Evolutionary conservation across 2,888 invertebrate genomes (phyloP).

Genomic region (Drosophila birchii): DNA sequence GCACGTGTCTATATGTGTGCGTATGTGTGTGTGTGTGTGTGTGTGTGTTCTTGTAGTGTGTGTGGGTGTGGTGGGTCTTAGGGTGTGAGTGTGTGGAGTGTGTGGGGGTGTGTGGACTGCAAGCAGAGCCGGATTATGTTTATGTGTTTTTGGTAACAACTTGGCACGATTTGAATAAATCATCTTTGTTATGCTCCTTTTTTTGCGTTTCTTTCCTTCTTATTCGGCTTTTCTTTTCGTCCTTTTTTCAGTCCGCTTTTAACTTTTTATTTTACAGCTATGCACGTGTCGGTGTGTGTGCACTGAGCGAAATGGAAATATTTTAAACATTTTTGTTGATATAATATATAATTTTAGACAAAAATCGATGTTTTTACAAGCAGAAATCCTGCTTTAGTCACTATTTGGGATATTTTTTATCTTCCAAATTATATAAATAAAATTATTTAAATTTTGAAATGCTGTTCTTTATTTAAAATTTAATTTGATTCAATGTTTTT

Average conservation of each 20-base stretch:
- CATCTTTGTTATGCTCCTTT: conserved; percentile 37
- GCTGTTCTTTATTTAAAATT: background rate
- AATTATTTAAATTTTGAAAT: background rate
- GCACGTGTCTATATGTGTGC: conserved; percentile 23
- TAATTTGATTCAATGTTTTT: background rate
- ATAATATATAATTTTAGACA: background rate
- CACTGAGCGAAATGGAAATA: conserved; percentile 23
- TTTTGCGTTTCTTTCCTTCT: conserved; percentile 6
- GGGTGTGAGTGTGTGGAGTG: background rate
- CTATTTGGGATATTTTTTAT: background rate
- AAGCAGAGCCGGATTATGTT: conserved; percentile 37
- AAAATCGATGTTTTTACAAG: background rate
- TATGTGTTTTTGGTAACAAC: conserved; percentile 34
- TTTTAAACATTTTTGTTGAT: background rate
- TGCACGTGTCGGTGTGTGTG: conserved; percentile 24
- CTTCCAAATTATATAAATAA: background rate
- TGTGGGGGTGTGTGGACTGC: conserved; percentile 18
- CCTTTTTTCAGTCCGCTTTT: conserved; percentile 22
- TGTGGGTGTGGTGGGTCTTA: conserved; percentile 7
- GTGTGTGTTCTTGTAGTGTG: conserved; percentile 10
- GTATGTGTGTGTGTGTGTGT: conserved; percentile 23
- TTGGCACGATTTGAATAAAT: conserved; percentile 48
- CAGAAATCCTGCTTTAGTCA: background rate
- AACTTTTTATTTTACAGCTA: conserved; percentile 33
- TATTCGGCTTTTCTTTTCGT: conserved; percentile 1